These are phyloP conservation scores for Buathra laborator DNA, from an alignment of 2,888 invertebrate species.

Conservation along the genomic window DNA sequence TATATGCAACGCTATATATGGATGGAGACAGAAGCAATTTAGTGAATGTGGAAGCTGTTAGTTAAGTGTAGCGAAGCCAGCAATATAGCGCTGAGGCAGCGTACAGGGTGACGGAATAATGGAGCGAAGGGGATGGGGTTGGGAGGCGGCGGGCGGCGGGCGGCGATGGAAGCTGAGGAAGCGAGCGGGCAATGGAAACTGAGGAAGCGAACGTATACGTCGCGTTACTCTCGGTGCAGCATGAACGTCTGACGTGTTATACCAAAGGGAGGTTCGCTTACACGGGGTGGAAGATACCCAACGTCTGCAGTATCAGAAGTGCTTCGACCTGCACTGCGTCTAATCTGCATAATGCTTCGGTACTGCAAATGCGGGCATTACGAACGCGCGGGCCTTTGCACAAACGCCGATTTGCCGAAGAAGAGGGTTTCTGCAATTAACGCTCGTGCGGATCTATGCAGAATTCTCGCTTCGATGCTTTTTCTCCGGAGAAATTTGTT, in stretches of 20 bases:
- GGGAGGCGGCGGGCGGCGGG: neutral
- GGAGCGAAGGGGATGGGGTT: neutral
- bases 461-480: slow-evolving; percentile 22
- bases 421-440: slow-evolving; percentile 31
- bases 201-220: slow-evolving; percentile 24
- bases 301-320: slow-evolving; percentile 63
- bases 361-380: slow-evolving; percentile 51
- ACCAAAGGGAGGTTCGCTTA: slow-evolving; percentile 34
- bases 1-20: neutral
- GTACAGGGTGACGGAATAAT: slow-evolving; percentile 26
- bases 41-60: slow-evolving; percentile 50
- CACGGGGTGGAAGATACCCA: slow-evolving; percentile 39
- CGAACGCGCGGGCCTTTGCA: neutral
- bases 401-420: neutral
- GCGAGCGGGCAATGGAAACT: slow-evolving; percentile 24
- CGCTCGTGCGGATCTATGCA: slow-evolving; percentile 28
- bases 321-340: slow-evolving; percentile 64
- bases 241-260: slow-evolving; percentile 9
- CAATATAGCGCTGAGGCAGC: slow-evolving; percentile 14
- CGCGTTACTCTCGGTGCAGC: slow-evolving; percentile 28
- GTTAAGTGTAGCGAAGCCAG: slow-evolving; percentile 29
- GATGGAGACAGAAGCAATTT: slow-evolving; percentile 33
- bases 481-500: neutral
- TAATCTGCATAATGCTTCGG: slow-evolving; percentile 61
- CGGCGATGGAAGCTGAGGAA: slow-evolving; percentile 14